Conservation (phyloP, 2,888 invertebrate genomes). For the Loripinus fragilis region DNA sequence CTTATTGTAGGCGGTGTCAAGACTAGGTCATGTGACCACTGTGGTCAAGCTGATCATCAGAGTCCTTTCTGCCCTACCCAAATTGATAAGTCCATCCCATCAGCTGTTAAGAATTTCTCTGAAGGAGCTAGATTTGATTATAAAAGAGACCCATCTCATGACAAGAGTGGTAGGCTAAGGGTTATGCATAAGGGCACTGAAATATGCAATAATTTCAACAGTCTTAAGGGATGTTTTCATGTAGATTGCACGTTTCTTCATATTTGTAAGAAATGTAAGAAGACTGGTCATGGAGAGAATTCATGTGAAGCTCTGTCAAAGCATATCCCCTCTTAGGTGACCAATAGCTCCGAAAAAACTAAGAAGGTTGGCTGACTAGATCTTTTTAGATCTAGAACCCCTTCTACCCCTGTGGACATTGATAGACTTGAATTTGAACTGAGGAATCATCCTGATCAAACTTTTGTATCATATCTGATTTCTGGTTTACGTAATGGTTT, state of each 20-base stretch:
- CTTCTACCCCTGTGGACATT: neutral
- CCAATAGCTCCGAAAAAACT: neutral
- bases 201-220: neutral
- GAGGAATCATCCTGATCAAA: neutral
- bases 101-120: neutral
- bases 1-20: neutral
- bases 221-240: neutral
- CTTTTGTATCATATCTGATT: neutral
- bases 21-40: neutral
- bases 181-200: neutral
- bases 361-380: neutral
- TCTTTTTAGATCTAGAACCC: neutral
- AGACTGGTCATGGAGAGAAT: neutral
- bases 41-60: neutral
- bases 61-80: neutral
- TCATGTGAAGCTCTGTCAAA: neutral
- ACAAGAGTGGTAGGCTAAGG: neutral
- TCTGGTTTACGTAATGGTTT: neutral
- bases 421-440: neutral
- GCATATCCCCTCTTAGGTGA: neutral
- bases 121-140: neutral
- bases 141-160: neutral
- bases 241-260: neutral
- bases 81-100: neutral
- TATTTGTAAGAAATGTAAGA: neutral